Base-by-base conservation (phyloP, 2,797 vertebrate genomes). In the Manis javanica region DNA sequence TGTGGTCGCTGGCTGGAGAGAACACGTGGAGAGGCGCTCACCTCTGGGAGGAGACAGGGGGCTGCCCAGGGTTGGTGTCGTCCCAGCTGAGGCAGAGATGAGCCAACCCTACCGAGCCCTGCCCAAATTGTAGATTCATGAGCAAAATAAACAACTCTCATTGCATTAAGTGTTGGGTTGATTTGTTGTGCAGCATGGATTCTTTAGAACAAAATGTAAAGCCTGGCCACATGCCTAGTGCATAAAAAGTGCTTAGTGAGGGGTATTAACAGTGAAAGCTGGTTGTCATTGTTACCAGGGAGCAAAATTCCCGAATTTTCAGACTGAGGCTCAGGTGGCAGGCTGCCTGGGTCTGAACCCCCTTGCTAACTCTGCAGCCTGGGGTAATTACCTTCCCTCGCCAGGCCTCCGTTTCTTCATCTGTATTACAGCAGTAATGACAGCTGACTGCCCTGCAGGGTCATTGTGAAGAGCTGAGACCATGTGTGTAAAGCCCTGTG, bases 401-500 rank as follows among this genome's bases (percentile, higher is more conserved):
- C 29, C 15, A 0, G 82, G 37, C 83, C 68, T 69, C 59, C 1
- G 74, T 49, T 34, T 82, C 77, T 14, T n/a, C 37, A 0, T 71
- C 9, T 34, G 34, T 26, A 0, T 12, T 19, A 72, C 55, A 42
- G 34, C 39, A 37, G 0, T 24, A 1, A 10, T 2, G 55, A 29
- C 7, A 12, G 5, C 0, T 0, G 39, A 31, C 13, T 4, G 0
- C 34, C 1, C 7, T 3, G 16, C 14, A 18, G 39, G 42, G 26
- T 14, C n/a, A 2, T 1, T 2, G 21, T 8, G 87, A 71, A 49
- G 34, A 14, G 21, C 4, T 37, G 7, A 46, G 63, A 31, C 0
- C 0, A 16, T 5, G 0, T 4, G 0, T 0, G 11, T 5, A 14
- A 46, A 5, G 24, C 0, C 0, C 29, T 5, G 13, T 0, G 29